Conservation (phyloP, 2,888 invertebrate genomes). For the Andrena bucephala region DNA sequence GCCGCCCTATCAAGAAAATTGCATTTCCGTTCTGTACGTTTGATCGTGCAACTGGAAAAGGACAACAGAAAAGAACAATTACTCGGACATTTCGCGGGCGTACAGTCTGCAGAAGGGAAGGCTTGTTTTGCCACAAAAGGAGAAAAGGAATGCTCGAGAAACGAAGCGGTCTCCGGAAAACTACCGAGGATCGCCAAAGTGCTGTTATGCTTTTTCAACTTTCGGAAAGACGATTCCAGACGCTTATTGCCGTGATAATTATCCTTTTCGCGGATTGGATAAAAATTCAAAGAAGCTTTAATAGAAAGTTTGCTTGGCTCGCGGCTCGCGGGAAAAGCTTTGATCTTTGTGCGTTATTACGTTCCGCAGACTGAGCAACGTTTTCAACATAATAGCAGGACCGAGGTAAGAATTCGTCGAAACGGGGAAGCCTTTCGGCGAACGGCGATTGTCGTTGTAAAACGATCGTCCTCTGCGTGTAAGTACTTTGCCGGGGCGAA, state of each 20-base stretch:
- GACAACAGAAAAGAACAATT: conserved; percentile 24
- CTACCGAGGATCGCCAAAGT: neutral
- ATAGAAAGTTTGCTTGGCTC: conserved; percentile 69
- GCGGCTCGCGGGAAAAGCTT: neutral
- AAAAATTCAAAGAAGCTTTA: conserved; percentile 82
- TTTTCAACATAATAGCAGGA: conserved; percentile 74
- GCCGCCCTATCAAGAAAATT: conserved; percentile 14
- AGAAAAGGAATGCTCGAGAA: neutral
- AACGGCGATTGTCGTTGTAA: conserved; percentile 1
- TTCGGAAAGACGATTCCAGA: conserved; percentile 36
- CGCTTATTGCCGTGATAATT: conserved; percentile 81
- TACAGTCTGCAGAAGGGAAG: neutral
- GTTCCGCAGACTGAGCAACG: conserved; percentile 73
- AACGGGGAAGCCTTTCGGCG: conserved; percentile 13
- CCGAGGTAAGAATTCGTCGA: conserved; percentile 21
- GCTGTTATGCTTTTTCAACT: conserved; percentile 40
- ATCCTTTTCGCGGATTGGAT: conserved; percentile 82
- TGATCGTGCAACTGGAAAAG: conserved; percentile 18
- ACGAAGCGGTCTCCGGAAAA: neutral
- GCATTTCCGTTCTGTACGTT: conserved; percentile 28
- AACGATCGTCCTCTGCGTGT: neutral
- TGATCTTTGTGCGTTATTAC: conserved; percentile 56
- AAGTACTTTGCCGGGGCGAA: neutral
- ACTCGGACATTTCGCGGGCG: conserved; percentile 22
- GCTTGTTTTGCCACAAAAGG: neutral